Percentiles rank a stretch among this genome's conserved stretches.
phyloP scores from a whole-genome alignment of 1,140 invertebrate species.

The Rhizoglyphus robini region DNA sequence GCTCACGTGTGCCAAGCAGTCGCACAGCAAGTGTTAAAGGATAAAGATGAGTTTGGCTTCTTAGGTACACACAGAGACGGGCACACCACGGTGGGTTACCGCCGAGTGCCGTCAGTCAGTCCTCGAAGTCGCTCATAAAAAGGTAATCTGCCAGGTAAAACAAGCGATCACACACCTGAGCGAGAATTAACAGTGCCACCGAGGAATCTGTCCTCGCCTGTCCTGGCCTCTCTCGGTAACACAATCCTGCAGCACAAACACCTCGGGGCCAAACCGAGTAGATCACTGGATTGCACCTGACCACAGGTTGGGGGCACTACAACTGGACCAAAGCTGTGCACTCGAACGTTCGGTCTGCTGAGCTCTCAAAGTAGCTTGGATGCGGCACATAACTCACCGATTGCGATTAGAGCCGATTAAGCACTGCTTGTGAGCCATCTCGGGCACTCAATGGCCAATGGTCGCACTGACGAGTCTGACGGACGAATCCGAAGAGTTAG shows the following conservation, averaged over 20 bases:
- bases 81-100: constrained; percentile 1
- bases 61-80: constrained; percentile 7
- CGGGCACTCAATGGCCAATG: background rate
- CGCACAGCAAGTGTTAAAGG: constrained; percentile 1
- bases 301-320: background rate
- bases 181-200: background rate
- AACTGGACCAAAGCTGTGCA: no score
- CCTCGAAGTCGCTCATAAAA: constrained; percentile 1
- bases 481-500: no score
- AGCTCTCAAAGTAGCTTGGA: background rate
- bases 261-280: constrained; percentile 5
- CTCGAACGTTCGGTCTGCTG: no score
- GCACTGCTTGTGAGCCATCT: background rate
- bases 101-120: background rate
- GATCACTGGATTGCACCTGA: constrained; percentile 9
- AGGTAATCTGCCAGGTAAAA: constrained; percentile 12
- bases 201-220: background rate
- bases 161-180: constrained; percentile 10
- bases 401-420: background rate
- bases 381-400: background rate
- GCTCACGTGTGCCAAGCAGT: background rate
- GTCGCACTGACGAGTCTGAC: no score
- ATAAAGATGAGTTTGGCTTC: constrained; percentile 15
- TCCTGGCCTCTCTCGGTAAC: background rate
- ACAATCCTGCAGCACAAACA: background rate